These are phyloP conservation scores for Sparidentex hasta DNA, from an alignment of 2,797 vertebrate species.

Conservation along the genomic window DNA sequence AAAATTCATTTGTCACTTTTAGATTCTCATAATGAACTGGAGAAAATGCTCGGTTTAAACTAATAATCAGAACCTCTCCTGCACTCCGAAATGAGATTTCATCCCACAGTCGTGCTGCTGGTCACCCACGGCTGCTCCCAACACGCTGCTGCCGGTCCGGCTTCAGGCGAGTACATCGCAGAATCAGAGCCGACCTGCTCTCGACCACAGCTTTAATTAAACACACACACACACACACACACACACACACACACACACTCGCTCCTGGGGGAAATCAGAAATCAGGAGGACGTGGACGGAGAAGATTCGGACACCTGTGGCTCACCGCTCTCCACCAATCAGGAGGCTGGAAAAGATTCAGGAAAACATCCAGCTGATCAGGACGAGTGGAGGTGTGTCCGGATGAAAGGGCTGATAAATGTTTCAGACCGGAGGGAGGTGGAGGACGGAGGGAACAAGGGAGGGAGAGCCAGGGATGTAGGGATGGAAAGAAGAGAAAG, in stretches of 20 bases:
- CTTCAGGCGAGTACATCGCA: too few relatives aligned
- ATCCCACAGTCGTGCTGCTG: too few relatives aligned
- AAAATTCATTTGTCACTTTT: neutral
- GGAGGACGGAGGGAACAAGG: neutral
- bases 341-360: conserved; percentile 39
- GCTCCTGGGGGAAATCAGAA: conserved; percentile 54
- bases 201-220: conserved; percentile 18
- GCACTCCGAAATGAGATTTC: neutral
- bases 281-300: conserved; percentile 31
- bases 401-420: conserved; percentile 23
- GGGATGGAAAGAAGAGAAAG: neutral
- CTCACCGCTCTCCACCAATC: conserved; percentile 61
- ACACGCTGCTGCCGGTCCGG: neutral
- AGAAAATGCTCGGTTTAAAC: neutral
- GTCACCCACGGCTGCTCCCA: neutral
- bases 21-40: neutral
- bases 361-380: conserved; percentile 26
- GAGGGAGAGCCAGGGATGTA: neutral
- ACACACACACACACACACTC: conserved; percentile 31
- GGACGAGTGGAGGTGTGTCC: conserved; percentile 2
- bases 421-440: neutral
- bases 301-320: conserved; percentile 56
- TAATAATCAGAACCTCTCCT: neutral
- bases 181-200: neutral
- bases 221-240: conserved; percentile 31